Evolutionary conservation across 2,797 vertebrate genomes (phyloP), one percentile per base, ranked within the genome.

Genomic region (Lagodon rhomboides): DNA sequence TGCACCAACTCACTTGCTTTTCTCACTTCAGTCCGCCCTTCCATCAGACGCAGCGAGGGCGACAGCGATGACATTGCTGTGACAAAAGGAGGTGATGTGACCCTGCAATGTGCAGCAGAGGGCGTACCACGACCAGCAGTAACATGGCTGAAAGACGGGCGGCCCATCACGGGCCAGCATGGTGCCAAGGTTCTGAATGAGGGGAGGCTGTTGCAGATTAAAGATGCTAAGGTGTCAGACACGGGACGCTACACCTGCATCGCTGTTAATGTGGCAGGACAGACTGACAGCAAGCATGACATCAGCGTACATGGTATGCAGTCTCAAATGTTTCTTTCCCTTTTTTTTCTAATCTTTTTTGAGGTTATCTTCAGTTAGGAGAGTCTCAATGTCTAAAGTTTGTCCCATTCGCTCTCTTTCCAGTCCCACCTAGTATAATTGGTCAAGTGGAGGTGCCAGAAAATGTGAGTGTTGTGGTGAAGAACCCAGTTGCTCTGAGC

Each of bases 141-240:
- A 76, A 94, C 92, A 0, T 99, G 98, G 98, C 92, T 98, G 89
- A 99, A 97, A 86, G 98, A 99, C 0, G 97, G 98, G 0, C 95
- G 56, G n/a, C 95, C 95, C 0, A 81, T 99, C 82, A 75, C 74
- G 3, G 83, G 86, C 3, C 94, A 89, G 22, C 89, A 84, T 2
- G 95, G 92, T 1, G 56, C 93, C 2, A 91, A 71, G 3, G 87
- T 98, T 75, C 87, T 96, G 68, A 94, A 91, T 0, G 95, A 96
- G 3, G 97, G 97, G 1, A 91, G 61, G 15, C 70, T 95, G 27
- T 89, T 99, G 79, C 95, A 93, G 59, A 93, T 99, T 83, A 94
- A 93, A 83, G 95, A 93, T 0, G 83, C 94, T 34, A 96, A 93
- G 13, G 91, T 99, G 74, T 95, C 96, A 0, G 96, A 99, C 92